Conservation (phyloP, 2,888 invertebrate genomes). For the Torymus aiolomorphi region DNA sequence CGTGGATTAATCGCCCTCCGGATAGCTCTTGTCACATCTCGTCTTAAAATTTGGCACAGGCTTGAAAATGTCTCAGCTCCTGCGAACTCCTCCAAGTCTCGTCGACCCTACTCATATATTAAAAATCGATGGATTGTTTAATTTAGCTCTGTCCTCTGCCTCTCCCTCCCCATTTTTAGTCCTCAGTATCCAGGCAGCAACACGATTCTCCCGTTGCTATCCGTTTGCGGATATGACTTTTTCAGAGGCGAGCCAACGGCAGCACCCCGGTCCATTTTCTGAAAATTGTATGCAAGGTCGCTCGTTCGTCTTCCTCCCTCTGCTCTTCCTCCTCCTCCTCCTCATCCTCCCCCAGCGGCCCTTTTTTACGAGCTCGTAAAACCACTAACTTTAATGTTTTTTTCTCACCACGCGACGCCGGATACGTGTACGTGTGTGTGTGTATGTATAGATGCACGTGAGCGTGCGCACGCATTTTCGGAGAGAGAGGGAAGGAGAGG, state of each 20-base stretch:
- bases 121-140: too few species aligned
- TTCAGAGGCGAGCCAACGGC: constrained; percentile 25
- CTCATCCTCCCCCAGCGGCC: neutral
- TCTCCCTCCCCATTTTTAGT: too few species aligned
- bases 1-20: too few species aligned
- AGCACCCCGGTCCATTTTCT: constrained; percentile 37
- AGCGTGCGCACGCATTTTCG: neutral
- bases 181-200: too few species aligned
- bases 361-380: constrained; percentile 54
- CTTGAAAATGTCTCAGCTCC: too few species aligned
- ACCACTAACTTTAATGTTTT: constrained; percentile 44
- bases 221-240: constrained; percentile 28
- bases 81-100: too few species aligned
- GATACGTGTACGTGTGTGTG: neutral
- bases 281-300: constrained; percentile 53
- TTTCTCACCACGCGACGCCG: neutral
- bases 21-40: too few species aligned
- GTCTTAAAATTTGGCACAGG: too few species aligned
- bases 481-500: constrained; percentile 10
- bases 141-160: too few species aligned
- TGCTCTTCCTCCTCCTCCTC: neutral
- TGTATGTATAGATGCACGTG: neutral
- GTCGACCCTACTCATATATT: too few species aligned
- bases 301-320: constrained; percentile 33
- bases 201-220: too few species aligned